A percentile compares a stretch with the other conserved stretches of the same genome.
Evolutionary conservation across 2,113 vertebrate genomes (phyloP).

Genomic region (Misgurnus mizolepis): DNA sequence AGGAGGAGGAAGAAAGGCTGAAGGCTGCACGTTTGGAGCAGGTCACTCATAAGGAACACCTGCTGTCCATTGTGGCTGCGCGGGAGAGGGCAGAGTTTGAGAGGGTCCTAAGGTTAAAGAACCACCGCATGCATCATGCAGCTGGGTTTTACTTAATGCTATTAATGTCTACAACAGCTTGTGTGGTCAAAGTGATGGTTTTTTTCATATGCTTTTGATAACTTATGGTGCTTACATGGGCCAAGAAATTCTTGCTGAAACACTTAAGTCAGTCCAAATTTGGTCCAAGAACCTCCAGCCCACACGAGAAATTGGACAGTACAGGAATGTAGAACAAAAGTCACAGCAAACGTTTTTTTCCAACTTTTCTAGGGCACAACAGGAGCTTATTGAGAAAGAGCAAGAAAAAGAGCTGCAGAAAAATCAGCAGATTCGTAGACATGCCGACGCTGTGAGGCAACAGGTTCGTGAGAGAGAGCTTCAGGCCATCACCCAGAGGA

Average conservation of each 20-base stretch:
- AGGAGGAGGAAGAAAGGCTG: constrained; percentile 67
- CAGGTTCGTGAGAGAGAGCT: constrained; percentile 81
- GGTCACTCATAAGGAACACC: constrained; percentile 78
- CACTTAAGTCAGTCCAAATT: too few relatives aligned
- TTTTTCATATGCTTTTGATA: too few relatives aligned
- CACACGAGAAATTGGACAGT: too few relatives aligned
- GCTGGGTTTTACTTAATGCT: too few relatives aligned
- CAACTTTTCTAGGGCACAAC: constrained; percentile 72
- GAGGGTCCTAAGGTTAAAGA: constrained; percentile 79
- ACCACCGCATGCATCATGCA: background rate
- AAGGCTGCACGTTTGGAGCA: constrained; percentile 75
- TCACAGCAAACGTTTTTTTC: background rate
- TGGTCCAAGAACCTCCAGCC: too few relatives aligned
- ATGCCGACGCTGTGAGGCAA: constrained; percentile 69
- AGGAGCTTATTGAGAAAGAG: constrained; percentile 63
- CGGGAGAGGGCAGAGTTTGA: constrained; percentile 82
- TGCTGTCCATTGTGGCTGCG: constrained; percentile 76
- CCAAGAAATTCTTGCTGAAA: too few relatives aligned
- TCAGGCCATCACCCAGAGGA: constrained; percentile 63
- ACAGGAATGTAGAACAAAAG: background rate
- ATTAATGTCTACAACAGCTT: too few relatives aligned
- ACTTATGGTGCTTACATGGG: too few relatives aligned
- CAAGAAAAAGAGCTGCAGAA: constrained; percentile 74
- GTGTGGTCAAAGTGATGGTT: too few relatives aligned
- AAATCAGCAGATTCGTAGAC: constrained; percentile 56